These are phyloP conservation scores for Megalonaias nervosa DNA, from an alignment of 1,140 invertebrate genomes.

Conservation along the genomic window DNA sequence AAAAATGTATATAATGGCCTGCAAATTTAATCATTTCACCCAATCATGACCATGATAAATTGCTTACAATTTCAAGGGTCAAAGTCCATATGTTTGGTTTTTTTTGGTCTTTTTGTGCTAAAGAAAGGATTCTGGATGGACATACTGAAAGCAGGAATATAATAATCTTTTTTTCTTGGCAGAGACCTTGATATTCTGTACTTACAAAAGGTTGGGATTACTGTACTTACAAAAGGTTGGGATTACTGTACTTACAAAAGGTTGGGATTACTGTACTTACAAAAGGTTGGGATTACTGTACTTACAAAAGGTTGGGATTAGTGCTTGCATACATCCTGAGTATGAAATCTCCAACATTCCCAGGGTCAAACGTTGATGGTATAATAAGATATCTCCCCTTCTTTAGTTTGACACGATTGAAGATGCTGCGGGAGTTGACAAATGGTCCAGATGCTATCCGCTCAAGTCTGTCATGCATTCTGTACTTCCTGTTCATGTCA, in stretches of 20 bases:
- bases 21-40: not conserved
- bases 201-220: constrained; percentile 23
- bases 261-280: constrained; percentile 12
- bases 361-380: constrained; percentile 78
- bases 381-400: constrained; percentile 78
- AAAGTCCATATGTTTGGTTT: not conserved
- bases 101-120: not conserved
- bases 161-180: not conserved
- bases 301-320: constrained; percentile 45
- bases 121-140: not conserved
- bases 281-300: constrained; percentile 27
- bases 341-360: constrained; percentile 75
- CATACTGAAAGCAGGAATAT: no score
- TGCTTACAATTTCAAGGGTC: not conserved
- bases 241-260: no score
- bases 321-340: constrained; percentile 75
- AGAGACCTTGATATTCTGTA: not conserved
- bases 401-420: constrained; percentile 69
- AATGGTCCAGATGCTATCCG: constrained; percentile 73
- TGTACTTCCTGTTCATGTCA: constrained; percentile 77
- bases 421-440: constrained; percentile 73
- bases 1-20: not conserved
- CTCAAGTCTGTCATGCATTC: constrained; percentile 73
- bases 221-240: constrained; percentile 34
- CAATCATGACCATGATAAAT: not conserved